phyloP scores from a whole-genome alignment of 2,797 vertebrate genomes.

The Eospalax fontanierii region DNA sequence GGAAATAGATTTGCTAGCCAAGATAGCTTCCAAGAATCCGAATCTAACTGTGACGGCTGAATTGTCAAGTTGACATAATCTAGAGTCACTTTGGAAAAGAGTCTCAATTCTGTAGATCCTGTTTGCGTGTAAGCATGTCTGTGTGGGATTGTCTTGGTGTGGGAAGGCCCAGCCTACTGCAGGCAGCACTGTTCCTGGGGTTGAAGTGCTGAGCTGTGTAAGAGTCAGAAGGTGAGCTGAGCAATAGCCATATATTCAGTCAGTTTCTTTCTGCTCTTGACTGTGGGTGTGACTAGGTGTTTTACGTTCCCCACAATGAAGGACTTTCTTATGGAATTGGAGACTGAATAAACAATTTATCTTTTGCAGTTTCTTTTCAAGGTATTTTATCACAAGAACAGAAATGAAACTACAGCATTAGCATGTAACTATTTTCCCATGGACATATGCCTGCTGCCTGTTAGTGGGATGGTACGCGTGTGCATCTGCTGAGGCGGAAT shows the following conservation, averaged over 20 bases:
- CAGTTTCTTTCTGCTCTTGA: neutral
- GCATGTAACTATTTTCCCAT: neutral
- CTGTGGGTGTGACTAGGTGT: neutral
- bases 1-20: neutral
- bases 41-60: neutral
- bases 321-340: neutral
- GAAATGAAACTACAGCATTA: neutral
- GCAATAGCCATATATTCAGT: neutral
- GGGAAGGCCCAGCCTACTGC: neutral
- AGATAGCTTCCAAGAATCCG: conserved; percentile 12
- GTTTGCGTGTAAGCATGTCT: neutral
- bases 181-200: neutral
- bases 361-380: neutral
- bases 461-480: neutral
- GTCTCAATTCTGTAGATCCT: neutral
- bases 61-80: neutral
- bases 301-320: neutral
- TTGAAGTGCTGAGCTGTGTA: neutral
- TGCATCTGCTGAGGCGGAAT: neutral
- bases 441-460: neutral
- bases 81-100: neutral
- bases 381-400: neutral
- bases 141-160: neutral
- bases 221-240: neutral
- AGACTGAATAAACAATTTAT: neutral